Percentiles rank a stretch among this genome's conserved stretches.
These are phyloP conservation scores for Phymanthus crucifer DNA, from an alignment of 92 coral and sea anemone species.

Conservation along the genomic window DNA sequence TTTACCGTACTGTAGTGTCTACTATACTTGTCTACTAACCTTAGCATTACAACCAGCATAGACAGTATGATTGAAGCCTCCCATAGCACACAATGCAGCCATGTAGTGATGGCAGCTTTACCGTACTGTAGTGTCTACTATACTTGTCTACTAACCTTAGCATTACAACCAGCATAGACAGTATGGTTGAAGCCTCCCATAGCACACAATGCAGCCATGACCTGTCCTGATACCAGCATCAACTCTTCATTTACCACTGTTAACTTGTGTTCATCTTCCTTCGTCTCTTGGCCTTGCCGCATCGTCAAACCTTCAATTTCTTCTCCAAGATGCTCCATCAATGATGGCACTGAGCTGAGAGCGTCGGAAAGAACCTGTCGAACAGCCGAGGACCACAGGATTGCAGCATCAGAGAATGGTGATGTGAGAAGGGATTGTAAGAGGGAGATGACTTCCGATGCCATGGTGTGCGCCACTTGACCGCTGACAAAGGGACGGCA, in stretches of 20 bases:
- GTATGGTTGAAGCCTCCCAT: constrained; percentile 87
- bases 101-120: too few species aligned
- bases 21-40: constrained; percentile 48
- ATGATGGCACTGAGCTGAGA: constrained; percentile 60
- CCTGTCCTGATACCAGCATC: constrained; percentile 76
- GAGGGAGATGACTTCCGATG: constrained; percentile 92
- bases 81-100: constrained; percentile 86
- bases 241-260: constrained; percentile 47
- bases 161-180: constrained; percentile 72
- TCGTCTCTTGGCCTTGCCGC: constrained; percentile 4
- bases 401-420: constrained; percentile 62
- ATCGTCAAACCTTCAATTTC: constrained; percentile 46
- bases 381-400: constrained; percentile 83
- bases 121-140: too few species aligned
- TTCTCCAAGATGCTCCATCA: constrained; percentile 64
- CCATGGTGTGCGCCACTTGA: constrained; percentile 93
- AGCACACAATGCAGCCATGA: constrained; percentile 88
- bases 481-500: constrained; percentile 92
- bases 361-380: constrained; percentile 78
- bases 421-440: constrained; percentile 67
- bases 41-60: constrained; percentile 72
- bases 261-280: constrained; percentile 40
- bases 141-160: constrained; percentile 52
- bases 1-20: too few species aligned
- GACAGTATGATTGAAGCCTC: constrained; percentile 79